Conservation (phyloP, 2,797 vertebrate genomes). For the Onychomys torridus region DNA sequence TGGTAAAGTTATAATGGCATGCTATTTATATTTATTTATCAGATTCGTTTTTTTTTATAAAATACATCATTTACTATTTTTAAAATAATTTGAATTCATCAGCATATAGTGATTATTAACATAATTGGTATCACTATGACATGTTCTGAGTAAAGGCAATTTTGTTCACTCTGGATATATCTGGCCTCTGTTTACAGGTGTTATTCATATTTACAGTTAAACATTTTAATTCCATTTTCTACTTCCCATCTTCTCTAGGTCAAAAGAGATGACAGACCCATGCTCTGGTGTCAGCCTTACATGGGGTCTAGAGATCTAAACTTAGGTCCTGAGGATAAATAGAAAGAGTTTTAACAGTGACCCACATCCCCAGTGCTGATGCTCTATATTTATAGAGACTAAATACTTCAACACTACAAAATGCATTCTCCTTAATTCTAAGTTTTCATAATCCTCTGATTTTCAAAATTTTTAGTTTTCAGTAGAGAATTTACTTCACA, state of each 20-base stretch:
- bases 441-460: background rate
- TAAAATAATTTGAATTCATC: background rate
- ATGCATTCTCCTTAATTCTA: background rate
- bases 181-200: background rate
- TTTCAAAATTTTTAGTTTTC: constrained; percentile 6
- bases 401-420: background rate
- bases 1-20: background rate
- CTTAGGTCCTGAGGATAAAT: background rate
- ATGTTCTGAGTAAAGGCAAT: background rate
- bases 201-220: background rate
- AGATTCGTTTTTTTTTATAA: background rate
- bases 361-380: too few relatives aligned
- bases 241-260: background rate
- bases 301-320: background rate
- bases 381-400: background rate
- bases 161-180: background rate
- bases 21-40: background rate
- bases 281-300: background rate
- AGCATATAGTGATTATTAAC: background rate
- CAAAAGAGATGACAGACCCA: background rate
- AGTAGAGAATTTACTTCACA: background rate
- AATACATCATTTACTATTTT: background rate
- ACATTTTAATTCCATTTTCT: background rate
- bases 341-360: background rate
- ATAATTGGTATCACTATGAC: background rate